Evolutionary conservation across 2,113 vertebrate species (phyloP).

Genomic region (Sinocyclocheilus rhinocerous): DNA sequence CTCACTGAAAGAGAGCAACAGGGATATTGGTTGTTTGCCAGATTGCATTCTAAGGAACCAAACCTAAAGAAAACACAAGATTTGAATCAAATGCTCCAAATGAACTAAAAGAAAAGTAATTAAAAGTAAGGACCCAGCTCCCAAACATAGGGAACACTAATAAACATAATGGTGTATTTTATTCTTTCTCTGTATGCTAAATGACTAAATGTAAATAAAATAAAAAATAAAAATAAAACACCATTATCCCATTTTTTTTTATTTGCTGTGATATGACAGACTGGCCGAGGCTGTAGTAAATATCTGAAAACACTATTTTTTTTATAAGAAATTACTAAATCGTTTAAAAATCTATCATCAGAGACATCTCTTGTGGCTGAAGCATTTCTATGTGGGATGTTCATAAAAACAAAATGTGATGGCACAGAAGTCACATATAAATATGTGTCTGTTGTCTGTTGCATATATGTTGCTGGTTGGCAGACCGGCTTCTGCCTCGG

Average conservation of each 20-base stretch:
- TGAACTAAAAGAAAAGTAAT: neutral
- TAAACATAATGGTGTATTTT: neutral
- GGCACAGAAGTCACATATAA: neutral
- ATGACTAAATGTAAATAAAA: neutral
- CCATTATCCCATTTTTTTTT: no score
- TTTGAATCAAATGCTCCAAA: neutral
- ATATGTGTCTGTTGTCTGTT: neutral
- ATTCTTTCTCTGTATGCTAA: neutral
- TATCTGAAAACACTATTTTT: no score
- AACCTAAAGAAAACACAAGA: neutral
- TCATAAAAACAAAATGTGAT: neutral
- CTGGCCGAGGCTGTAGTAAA: no score
- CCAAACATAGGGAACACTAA: neutral
- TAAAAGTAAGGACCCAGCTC: neutral
- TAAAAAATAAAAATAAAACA: no score
- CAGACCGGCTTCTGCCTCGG: neutral
- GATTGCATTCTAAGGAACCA: neutral
- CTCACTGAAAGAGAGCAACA: neutral
- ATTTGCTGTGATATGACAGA: no score
- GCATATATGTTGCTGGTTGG: neutral
- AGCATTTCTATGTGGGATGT: neutral
- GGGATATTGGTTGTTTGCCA: neutral
- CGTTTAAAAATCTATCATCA: neutral
- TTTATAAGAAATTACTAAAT: neutral
- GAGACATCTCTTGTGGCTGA: neutral